phyloP scores from a whole-genome alignment of 2,797 vertebrate species.

The Ispidina lecontei region DNA sequence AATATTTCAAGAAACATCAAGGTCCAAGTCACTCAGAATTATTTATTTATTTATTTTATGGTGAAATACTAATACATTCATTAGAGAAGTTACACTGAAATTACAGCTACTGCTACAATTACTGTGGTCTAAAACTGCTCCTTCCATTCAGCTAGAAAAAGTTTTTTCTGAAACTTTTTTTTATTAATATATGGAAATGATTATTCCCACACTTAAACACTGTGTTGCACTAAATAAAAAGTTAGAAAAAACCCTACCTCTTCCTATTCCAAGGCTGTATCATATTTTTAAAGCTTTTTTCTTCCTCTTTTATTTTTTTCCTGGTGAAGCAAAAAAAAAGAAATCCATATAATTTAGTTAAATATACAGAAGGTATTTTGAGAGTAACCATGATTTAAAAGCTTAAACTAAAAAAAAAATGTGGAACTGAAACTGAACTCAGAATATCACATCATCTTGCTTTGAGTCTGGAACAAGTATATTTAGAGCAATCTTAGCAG shows the following conservation, averaged over 20 bases:
- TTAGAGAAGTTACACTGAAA: neutral
- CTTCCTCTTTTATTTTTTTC: neutral
- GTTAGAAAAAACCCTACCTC: neutral
- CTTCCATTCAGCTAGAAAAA: neutral
- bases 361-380: neutral
- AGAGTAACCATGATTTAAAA: neutral
- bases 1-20: neutral
- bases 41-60: neutral
- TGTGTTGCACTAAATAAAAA: neutral
- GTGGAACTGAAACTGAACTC: neutral
- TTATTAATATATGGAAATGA: neutral
- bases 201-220: neutral
- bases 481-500: neutral
- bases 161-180: neutral
- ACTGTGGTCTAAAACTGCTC: neutral
- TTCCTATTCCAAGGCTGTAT: neutral
- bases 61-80: neutral
- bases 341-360: neutral
- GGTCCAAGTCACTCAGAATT: neutral
- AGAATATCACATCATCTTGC: neutral
- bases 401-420: neutral
- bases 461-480: neutral
- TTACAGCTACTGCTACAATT: neutral
- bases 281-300: neutral
- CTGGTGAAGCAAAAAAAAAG: neutral